Percentiles rank a stretch among this genome's conserved stretches.
Evolutionary conservation across 2,888 invertebrate species (phyloP).

Genomic region (Pollenia labialis): DNA sequence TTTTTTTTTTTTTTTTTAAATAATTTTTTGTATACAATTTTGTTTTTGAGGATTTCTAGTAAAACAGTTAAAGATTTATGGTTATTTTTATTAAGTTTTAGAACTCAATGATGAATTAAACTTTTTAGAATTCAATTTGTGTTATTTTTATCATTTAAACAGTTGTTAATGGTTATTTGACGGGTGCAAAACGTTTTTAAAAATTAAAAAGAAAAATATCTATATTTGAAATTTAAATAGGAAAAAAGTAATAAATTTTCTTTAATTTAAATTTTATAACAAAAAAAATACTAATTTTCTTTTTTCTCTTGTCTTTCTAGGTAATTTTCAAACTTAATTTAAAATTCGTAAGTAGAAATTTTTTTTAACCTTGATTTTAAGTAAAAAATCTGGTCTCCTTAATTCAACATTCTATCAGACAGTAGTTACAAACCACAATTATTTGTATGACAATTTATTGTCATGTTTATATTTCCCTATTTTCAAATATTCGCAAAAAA

Average conservation of each 20-base stretch:
- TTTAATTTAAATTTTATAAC: conserved; percentile 1
- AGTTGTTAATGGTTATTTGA: conserved; percentile 84
- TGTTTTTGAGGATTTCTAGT: conserved; percentile 67
- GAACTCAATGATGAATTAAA: conserved; percentile 72
- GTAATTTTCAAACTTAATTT: conserved; percentile 40
- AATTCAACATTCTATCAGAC: conserved; percentile 20
- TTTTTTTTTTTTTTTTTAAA: conserved; percentile 58
- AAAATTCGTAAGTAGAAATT: not conserved
- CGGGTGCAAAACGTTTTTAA: conserved; percentile 79
- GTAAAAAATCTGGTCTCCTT: conserved; percentile 43
- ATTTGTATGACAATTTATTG: conserved; percentile 63
- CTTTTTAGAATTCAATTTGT: conserved; percentile 62
- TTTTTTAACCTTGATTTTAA: not conserved
- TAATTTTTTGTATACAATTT: conserved; percentile 29
- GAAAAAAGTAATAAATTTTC: conserved; percentile 29
- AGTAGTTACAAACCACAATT: conserved; percentile 58
- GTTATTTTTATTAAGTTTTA: conserved; percentile 66
- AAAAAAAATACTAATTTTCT: not conserved
- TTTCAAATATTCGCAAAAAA: conserved; percentile 22
- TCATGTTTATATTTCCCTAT: conserved; percentile 29
- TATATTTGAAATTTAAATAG: not conserved
- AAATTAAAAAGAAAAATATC: conserved; percentile 11
- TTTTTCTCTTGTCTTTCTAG: conserved; percentile 42
- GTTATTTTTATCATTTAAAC: conserved; percentile 74
- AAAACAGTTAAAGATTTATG: conserved; percentile 61